phyloP scores from a whole-genome alignment of 1,140 invertebrate genomes.

The Aphis gossypii region DNA sequence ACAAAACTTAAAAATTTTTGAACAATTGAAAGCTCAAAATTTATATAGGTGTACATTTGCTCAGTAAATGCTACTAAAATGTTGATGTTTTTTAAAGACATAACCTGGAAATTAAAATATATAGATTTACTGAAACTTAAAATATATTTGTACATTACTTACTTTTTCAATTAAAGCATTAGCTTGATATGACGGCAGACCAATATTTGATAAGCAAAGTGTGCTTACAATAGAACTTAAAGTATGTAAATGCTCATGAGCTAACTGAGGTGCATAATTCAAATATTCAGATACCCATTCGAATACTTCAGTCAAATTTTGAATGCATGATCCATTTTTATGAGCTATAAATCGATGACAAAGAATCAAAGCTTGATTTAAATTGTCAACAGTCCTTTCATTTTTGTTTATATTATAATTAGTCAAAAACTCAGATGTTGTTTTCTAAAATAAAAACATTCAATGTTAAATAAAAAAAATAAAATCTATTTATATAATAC shows the following conservation, averaged over 20 bases:
- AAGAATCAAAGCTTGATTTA: constrained; percentile 47
- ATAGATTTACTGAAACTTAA: not conserved
- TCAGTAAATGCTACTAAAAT: constrained; percentile 49
- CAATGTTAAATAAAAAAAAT: not conserved
- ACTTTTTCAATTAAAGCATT: constrained; percentile 45
- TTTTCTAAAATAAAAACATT: constrained; percentile 20
- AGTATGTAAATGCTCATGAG: constrained; percentile 25
- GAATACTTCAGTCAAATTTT: constrained; percentile 42
- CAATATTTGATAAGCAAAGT: constrained; percentile 30
- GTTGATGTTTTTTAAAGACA: constrained; percentile 42
- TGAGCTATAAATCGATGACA: constrained; percentile 21
- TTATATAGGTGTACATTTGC: constrained; percentile 48
- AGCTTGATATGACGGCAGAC: constrained; percentile 43
- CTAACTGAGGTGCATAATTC: constrained; percentile 29
- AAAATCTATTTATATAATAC: not conserved
- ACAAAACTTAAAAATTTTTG: constrained; percentile 34
- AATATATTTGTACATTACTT: not conserved
- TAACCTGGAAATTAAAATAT: constrained; percentile 33
- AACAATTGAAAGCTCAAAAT: constrained; percentile 44
- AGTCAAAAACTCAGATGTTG: constrained; percentile 28
- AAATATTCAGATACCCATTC: constrained; percentile 30
- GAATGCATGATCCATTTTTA: constrained; percentile 35
- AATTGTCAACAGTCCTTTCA: constrained; percentile 45
- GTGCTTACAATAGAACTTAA: constrained; percentile 50
- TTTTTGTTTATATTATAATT: constrained; percentile 14